A percentile compares a stretch with the other conserved stretches of the same genome.
These are phyloP conservation scores for zebrafish (Danio rerio) DNA, from an alignment of 2,113 vertebrate genomes.

Conservation along the genomic window DNA sequence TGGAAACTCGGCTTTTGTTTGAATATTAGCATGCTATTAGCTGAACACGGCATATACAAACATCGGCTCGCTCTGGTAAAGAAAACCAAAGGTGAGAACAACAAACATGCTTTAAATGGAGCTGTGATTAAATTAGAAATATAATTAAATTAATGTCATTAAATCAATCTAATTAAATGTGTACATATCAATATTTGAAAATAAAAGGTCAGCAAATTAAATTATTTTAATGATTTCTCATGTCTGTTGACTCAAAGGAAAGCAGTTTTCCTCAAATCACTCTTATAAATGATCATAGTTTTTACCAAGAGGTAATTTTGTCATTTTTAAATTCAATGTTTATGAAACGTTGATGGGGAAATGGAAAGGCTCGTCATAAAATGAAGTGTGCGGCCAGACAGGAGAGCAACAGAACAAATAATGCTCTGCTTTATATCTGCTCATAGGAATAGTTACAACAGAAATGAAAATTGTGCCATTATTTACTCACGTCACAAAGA, in stretches of 20 bases:
- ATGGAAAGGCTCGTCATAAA: background rate
- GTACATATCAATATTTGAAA: too few relatives aligned
- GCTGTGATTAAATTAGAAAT: background rate
- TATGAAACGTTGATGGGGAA: conserved; percentile 6
- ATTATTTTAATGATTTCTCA: background rate
- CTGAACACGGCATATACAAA: background rate
- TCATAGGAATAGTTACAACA: background rate
- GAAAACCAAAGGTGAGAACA: background rate
- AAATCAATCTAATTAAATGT: too few relatives aligned
- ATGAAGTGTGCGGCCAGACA: conserved; percentile 1
- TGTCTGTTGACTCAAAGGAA: background rate
- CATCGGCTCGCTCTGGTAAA: conserved; percentile 7
- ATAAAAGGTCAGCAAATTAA: too few relatives aligned
- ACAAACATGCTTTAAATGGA: background rate
- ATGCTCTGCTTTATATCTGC: background rate
- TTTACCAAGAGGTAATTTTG: background rate
- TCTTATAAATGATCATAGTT: background rate
- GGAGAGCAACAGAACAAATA: background rate
- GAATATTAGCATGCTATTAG: conserved; percentile 50
- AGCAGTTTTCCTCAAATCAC: background rate
- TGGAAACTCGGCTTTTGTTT: conserved; percentile 54
- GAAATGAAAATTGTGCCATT: background rate
- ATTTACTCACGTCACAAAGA: background rate
- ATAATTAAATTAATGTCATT: background rate
- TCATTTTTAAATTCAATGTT: background rate